Base-by-base conservation (phyloP, 2,113 vertebrate genomes). In the Telmatochromis sp. region DNA sequence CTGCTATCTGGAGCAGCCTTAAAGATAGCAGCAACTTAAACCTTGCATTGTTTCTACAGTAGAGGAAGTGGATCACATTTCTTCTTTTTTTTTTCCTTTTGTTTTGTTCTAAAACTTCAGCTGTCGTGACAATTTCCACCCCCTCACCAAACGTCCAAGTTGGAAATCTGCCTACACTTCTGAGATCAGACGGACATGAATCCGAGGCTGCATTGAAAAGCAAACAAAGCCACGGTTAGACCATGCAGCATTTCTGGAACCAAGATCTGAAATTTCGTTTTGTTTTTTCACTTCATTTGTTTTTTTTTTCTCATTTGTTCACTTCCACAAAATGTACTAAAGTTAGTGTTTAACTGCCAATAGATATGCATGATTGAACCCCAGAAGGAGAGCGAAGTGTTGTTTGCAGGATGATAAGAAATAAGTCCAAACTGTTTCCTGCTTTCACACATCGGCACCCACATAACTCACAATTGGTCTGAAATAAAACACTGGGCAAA, bases 81-180 rank as follows among this genome's bases (percentile, higher is more conserved):
- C 7, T 5, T 68, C 12, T 50, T 55, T 45, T 63, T 47, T 82
- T 14, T 51, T 15, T 1, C 10, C 73, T 45, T 81, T 71, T 37
- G 23, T 86, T 75, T 57, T 45, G 35, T 86, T 80, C 53, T 37
- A 75, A 71, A 87, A 88, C 75, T 86, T 89, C 80, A 92, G 65
- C 90, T 93, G 87, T 92, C 71, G 87, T 85, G 84, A 91, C 73
- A 89, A 82, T 86, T 83, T 89, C 86, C 89, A 57, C 92, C 93
- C 87, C 85, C 93, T 89, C 91, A 88, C 68, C 84, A 87, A 89
- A 87, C 87, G 92, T 79, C 83, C 60, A 33, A 53, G 68, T 75
- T 75, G 83, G 82, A 90, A 47, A 65, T 78, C 89, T 84, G 80
- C 91, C 87, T 50, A 35, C 81, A 9, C 84, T 47, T 40, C 71